These are phyloP conservation scores for Macrosoma leucophasiata DNA, from an alignment of 2,888 invertebrate genomes.

Conservation along the genomic window DNA sequence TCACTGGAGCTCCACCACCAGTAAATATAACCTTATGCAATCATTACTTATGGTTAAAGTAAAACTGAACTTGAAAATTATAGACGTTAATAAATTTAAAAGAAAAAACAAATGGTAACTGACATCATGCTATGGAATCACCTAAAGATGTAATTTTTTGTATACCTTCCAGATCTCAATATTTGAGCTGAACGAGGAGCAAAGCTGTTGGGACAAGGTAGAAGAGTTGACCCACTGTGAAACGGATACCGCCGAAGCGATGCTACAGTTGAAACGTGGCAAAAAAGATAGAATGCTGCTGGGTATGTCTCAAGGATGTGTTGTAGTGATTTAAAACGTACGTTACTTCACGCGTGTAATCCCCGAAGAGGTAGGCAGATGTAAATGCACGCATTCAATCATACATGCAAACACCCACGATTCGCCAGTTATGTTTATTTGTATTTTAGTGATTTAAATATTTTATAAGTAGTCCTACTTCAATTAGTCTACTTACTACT, in stretches of 20 bases:
- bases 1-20: too few species aligned
- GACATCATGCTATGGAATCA: too few species aligned
- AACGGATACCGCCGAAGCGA: slow-evolving; percentile 83
- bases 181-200: slow-evolving; percentile 61
- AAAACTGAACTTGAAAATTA: too few species aligned
- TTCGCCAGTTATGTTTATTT: too few species aligned
- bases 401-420: too few species aligned
- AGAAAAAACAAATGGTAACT: too few species aligned
- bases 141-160: background rate
- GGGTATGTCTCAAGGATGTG: slow-evolving; percentile 63
- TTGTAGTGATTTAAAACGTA: slow-evolving; percentile 1
- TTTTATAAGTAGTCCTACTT: too few species aligned
- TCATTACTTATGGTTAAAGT: too few species aligned
- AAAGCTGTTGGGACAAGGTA: slow-evolving; percentile 77
- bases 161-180: slow-evolving; percentile 46
- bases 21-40: too few species aligned
- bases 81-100: too few species aligned
- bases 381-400: background rate
- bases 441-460: too few species aligned
- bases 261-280: slow-evolving; percentile 89
- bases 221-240: slow-evolving; percentile 78
- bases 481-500: too few species aligned
- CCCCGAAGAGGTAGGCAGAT: background rate
- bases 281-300: slow-evolving; percentile 87
- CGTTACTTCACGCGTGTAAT: background rate